phyloP scores from a whole-genome alignment of 2,888 invertebrate genomes.

The Eubasilissa splendida region DNA sequence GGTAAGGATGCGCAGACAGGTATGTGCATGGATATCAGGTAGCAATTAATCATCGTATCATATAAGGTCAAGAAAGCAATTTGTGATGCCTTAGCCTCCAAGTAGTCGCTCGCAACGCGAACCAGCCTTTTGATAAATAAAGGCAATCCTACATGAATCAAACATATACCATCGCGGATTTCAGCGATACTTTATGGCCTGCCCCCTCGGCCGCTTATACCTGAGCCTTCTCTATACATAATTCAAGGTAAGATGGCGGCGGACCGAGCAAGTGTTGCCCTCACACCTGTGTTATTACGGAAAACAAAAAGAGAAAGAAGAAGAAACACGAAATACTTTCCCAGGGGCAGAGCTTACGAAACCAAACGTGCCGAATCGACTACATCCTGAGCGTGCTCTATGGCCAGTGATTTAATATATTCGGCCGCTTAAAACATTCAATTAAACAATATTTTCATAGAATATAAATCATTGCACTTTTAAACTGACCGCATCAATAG shows the following conservation, averaged over 20 bases:
- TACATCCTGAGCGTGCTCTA: constrained; percentile 5
- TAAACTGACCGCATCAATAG: too few species aligned
- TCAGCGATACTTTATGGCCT: constrained; percentile 21
- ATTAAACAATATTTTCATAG: too few species aligned
- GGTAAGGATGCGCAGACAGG: neutral
- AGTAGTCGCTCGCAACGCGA: neutral
- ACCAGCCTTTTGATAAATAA: constrained; percentile 14
- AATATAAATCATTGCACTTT: too few species aligned
- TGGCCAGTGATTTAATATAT: constrained; percentile 35
- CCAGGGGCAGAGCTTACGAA: constrained; percentile 30
- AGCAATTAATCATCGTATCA: neutral
- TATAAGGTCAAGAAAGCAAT: constrained; percentile 7
- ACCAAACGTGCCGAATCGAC: constrained; percentile 31
- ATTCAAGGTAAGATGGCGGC: constrained; percentile 50
- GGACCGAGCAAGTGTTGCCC: constrained; percentile 44
- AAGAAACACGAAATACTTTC: constrained; percentile 34
- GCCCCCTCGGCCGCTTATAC: constrained; percentile 8
- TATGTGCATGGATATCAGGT: neutral
- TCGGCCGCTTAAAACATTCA: too few species aligned
- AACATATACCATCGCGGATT: constrained; percentile 35
- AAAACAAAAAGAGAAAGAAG: constrained; percentile 41
- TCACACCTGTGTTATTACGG: constrained; percentile 43
- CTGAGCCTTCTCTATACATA: constrained; percentile 38
- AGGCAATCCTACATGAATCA: constrained; percentile 37
- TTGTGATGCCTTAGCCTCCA: neutral